Evolutionary conservation across 1,140 invertebrate species (phyloP).

Genomic region (Elysia chlorotica): DNA sequence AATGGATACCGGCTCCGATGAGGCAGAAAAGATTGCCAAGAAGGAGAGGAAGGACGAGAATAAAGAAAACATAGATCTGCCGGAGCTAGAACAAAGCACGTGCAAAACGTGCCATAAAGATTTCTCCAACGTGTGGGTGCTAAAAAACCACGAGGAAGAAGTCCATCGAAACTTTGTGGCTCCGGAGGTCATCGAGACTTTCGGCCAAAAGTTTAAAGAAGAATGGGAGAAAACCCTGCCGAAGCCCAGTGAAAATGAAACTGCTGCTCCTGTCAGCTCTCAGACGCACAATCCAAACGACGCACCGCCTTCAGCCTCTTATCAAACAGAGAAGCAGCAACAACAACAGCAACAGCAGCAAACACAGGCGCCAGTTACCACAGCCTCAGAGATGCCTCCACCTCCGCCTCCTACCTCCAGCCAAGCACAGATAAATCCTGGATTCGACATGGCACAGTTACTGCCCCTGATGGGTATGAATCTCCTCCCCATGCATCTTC

Average conservation of each 20-base stretch:
- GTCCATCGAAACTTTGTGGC: slow-evolving; percentile 90
- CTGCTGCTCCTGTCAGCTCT: slow-evolving; percentile 7
- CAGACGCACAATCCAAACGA: slow-evolving; percentile 46
- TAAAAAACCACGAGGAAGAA: slow-evolving; percentile 95
- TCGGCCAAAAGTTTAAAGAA: slow-evolving; percentile 77
- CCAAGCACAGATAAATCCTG: slow-evolving; percentile 24
- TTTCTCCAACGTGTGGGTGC: slow-evolving; percentile 93
- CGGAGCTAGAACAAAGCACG: slow-evolving; percentile 72
- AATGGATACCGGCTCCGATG: slow-evolving; percentile 30
- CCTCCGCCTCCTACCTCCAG: slow-evolving; percentile 47
- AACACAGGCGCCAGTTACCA: slow-evolving; percentile 1
- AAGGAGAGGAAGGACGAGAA: slow-evolving; percentile 36
- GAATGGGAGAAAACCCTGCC: slow-evolving; percentile 55
- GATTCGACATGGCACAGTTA: slow-evolving; percentile 47
- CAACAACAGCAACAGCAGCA: too few species aligned
- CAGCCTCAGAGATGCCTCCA: slow-evolving; percentile 45
- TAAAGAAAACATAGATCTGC: slow-evolving; percentile 60
- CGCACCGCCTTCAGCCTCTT: slow-evolving; percentile 21
- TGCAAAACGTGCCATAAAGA: slow-evolving; percentile 91
- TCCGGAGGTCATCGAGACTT: slow-evolving; percentile 85
- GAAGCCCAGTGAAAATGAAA: slow-evolving; percentile 30
- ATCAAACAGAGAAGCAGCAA: too few species aligned
- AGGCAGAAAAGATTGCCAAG: slow-evolving; percentile 21
- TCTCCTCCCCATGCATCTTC: slow-evolving; percentile 61
- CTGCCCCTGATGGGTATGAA: slow-evolving; percentile 65